These are phyloP conservation scores for Chaetura pelagica DNA, from an alignment of 2,113 vertebrate genomes.

Conservation along the genomic window DNA sequence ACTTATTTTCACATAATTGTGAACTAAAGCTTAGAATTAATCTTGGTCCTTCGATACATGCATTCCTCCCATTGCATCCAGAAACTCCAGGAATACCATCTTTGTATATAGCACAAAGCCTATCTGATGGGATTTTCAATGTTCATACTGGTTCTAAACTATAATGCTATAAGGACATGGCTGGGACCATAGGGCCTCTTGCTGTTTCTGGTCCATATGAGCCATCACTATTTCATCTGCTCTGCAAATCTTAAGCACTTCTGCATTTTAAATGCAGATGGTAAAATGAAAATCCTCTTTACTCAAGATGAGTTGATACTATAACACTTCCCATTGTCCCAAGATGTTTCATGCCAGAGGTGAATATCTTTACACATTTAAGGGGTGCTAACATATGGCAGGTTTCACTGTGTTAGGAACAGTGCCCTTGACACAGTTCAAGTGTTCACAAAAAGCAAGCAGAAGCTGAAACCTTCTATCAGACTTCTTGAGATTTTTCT, in stretches of 20 bases:
- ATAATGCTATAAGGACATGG: not conserved
- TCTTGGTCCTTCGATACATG: not conserved
- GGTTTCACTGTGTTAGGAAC: conserved; percentile 18
- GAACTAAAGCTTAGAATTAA: not conserved
- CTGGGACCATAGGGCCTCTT: rapidly evolving
- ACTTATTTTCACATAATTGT: not conserved
- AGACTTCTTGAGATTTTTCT: not conserved
- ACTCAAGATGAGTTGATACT: not conserved
- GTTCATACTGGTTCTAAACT: not conserved
- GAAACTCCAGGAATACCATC: not conserved
- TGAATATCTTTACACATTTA: conserved; percentile 39
- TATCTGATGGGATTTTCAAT: not conserved
- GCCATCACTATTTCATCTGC: not conserved
- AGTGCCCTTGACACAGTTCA: conserved; percentile 3
- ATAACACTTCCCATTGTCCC: conserved; percentile 45
- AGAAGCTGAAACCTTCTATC: conserved; percentile 2
- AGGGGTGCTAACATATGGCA: conserved; percentile 22
- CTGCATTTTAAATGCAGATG: not conserved
- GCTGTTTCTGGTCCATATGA: not conserved
- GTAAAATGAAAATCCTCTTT: not conserved
- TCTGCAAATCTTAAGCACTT: not conserved
- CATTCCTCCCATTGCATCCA: not conserved
- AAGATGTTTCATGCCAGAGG: conserved; percentile 55
- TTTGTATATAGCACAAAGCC: not conserved
- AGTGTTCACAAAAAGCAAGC: not conserved